Percentiles rank a stretch among this genome's conserved stretches.
Evolutionary conservation across 2,113 vertebrate species (phyloP).

Genomic region (Odontophorus gujanensis): DNA sequence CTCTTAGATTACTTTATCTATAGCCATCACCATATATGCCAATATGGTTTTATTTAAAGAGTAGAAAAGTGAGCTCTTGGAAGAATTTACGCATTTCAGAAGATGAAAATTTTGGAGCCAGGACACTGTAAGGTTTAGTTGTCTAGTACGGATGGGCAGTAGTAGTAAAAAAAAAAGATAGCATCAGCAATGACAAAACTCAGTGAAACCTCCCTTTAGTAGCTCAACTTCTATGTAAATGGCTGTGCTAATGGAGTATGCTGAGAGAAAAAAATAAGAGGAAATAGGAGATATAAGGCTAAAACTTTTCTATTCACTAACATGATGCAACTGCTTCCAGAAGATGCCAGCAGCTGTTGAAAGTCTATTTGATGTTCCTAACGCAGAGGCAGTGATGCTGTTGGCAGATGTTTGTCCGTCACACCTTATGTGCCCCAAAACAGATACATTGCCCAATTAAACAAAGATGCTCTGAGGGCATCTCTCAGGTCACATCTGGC

Average conservation of each 20-base stretch:
- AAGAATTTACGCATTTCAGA: neutral
- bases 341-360: neutral
- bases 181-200: neutral
- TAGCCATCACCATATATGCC: neutral
- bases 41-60: neutral
- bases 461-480: conserved; percentile 8
- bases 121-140: neutral
- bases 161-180: neutral
- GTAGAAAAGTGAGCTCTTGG: neutral
- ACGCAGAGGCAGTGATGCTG: neutral
- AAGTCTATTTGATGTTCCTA: neutral
- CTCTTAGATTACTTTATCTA: neutral
- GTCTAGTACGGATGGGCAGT: neutral
- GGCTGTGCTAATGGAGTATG: neutral
- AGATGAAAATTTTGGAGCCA: neutral
- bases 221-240: neutral
- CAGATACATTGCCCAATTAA: conserved; percentile 38
- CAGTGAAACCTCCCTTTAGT: neutral
- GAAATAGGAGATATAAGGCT: neutral
- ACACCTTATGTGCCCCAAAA: conserved; percentile 22
- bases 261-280: neutral
- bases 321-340: neutral
- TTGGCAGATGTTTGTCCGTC: conserved; percentile 24
- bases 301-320: neutral
- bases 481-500: conserved; percentile 48